These are phyloP conservation scores for Pollenia angustigena DNA, from an alignment of 2,888 invertebrate species.

Conservation along the genomic window DNA sequence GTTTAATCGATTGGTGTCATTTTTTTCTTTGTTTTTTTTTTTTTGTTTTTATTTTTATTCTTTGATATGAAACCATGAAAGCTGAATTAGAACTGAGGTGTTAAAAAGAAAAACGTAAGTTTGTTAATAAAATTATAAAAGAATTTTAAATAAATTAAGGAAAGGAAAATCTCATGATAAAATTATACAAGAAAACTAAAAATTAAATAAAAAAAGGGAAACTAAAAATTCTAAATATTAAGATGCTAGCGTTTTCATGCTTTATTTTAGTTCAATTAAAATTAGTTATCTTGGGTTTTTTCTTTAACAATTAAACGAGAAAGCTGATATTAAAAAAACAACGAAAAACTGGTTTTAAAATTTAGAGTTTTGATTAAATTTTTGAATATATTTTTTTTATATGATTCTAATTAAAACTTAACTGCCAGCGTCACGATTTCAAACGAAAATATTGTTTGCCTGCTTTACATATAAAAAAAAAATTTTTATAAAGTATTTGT, in stretches of 20 bases:
- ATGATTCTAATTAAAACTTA: no score
- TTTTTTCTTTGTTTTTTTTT: slow-evolving; percentile 24
- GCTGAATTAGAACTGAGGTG: slow-evolving; percentile 66
- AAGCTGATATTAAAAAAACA: not conserved
- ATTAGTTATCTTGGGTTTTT: slow-evolving; percentile 8
- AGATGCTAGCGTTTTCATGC: slow-evolving; percentile 70
- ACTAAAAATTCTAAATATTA: slow-evolving; percentile 40
- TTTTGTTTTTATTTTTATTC: slow-evolving; percentile 23
- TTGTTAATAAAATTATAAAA: slow-evolving; percentile 22
- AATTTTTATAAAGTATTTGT: no score
- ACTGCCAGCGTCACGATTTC: no score
- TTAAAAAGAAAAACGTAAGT: slow-evolving; percentile 6
- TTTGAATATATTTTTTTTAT: no score
- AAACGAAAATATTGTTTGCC: no score
- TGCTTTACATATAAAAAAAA: no score
- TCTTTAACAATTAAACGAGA: slow-evolving; percentile 37
- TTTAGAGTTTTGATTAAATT: no score
- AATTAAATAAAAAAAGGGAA: slow-evolving; percentile 32
- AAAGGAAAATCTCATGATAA: slow-evolving; percentile 5
- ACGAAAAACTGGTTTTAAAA: no score
- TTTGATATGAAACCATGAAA: slow-evolving; percentile 69
- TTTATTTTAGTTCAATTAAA: slow-evolving; percentile 47
- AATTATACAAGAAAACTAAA: not conserved
- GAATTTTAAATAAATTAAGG: slow-evolving; percentile 4
- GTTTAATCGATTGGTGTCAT: slow-evolving; percentile 67